Evolutionary conservation across 2,797 vertebrate genomes (phyloP).

Genomic region (Prunella strophiata): DNA sequence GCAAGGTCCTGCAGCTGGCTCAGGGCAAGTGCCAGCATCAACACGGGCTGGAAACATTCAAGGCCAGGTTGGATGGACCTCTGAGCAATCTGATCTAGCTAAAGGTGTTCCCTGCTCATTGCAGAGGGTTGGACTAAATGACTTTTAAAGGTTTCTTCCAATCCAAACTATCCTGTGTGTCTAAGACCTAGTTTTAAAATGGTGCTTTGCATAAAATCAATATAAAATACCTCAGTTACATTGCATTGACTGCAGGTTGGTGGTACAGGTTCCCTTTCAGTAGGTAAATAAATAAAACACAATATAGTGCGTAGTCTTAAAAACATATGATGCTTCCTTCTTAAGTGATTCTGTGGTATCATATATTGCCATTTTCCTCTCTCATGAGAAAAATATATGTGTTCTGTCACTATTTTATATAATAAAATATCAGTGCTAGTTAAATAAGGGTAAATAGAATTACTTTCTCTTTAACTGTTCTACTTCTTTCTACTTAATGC

Average conservation of each 20-base stretch:
- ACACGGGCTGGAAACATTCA: not conserved
- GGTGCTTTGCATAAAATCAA: not conserved
- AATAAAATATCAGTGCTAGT: not conserved
- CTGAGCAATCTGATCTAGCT: not conserved
- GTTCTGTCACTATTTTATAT: not conserved
- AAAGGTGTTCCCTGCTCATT: not conserved
- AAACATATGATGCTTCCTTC: not conserved
- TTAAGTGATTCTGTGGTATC: not conserved
- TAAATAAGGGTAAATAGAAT: not conserved
- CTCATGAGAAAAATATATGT: not conserved
- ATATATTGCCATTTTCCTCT: not conserved
- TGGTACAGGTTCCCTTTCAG: not conserved
- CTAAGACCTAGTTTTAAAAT: not conserved
- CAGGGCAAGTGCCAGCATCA: not conserved
- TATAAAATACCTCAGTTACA: not conserved
- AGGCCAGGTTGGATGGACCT: not conserved
- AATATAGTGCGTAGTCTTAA: not conserved
- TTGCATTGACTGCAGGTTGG: not conserved
- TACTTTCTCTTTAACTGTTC: not conserved
- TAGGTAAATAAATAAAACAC: not conserved
- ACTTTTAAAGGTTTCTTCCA: not conserved
- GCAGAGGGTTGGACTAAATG: not conserved
- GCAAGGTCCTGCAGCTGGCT: not conserved
- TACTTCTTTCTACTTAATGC: not conserved
- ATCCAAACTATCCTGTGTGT: accelerated